Base-by-base conservation (phyloP, 2,797 vertebrate species). In the Cyprinodon diabolis region DNA sequence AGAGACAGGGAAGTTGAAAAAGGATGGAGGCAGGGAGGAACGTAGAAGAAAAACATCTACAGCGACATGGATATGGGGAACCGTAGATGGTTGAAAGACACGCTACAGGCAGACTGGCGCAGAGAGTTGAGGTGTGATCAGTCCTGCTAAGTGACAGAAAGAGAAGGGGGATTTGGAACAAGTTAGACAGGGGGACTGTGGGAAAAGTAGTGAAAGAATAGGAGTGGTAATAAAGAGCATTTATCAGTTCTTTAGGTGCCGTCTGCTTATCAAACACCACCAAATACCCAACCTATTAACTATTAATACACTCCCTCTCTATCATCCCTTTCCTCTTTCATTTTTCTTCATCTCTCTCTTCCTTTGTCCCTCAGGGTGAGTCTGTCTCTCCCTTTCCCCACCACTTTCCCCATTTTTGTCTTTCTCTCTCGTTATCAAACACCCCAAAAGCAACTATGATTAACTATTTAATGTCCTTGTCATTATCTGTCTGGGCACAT, bases 401-500 rank as follows among this genome's bases (percentile, higher is more conserved):
- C 52, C 56, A 71, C 80, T 67, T 70, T 72, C 55, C 58, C 66
- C 30, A 60, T 84, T 69, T 72, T 73, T 73, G 57, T 79, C 71
- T 85, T 83, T 82, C 72, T 82, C 43, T 80, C 78, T 78, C 84
- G 86, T 91, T 93, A 92, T 92, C 90, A 92, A 88, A 89, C 87
- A 80, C 79, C 83, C 78, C 79, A 79, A 90, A 88, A 82, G 52
- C 89, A 73, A 85, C 78, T 80, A 79, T 90, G 90, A 93, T 93
- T 92, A 93, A 93, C 92, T 93, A 91, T 93, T 93, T 89, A 93
- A 93, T 90, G 87, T 87, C 85, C 86, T 90, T 86, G 90, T 89
- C 90, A 90, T 93, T 93, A 93, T 92, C 92, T 82, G 74, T 79
- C 80, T 40, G 69, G 72, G 80, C 91, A 89, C 82, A 86, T 79